Evolutionary conservation across 2,113 vertebrate species (phyloP).

Genomic region (Epinephelus lanceolatus): DNA sequence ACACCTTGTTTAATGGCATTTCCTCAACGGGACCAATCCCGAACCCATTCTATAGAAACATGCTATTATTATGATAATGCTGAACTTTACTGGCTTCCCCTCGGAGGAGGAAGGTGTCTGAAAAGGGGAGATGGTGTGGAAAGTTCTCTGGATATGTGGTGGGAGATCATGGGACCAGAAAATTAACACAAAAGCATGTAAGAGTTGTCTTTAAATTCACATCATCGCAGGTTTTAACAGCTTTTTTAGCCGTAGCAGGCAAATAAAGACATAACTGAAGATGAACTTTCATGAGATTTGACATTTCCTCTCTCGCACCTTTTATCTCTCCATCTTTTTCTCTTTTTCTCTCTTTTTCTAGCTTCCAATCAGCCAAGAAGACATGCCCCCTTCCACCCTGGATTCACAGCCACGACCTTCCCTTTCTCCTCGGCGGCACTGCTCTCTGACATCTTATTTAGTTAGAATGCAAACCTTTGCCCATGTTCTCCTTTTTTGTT

Average conservation of each 20-base stretch:
- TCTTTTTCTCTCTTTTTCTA: background rate
- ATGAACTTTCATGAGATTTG: background rate
- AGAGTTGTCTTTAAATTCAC: background rate
- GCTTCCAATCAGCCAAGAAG: background rate
- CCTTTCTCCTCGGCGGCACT: background rate
- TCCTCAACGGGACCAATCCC: background rate
- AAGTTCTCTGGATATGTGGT: background rate
- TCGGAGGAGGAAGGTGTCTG: background rate
- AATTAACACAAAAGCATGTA: background rate
- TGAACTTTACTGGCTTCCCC: constrained; percentile 42
- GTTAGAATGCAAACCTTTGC: constrained; percentile 10
- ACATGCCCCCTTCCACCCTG: background rate
- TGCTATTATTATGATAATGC: constrained; percentile 67
- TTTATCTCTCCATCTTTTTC: constrained; percentile 6
- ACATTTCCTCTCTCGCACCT: background rate
- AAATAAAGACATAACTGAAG: background rate
- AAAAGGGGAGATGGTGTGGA: background rate
- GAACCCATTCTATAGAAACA: constrained; percentile 15
- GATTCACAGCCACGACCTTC: background rate
- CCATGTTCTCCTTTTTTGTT: background rate
- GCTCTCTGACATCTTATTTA: constrained; percentile 17
- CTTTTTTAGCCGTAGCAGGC: background rate
- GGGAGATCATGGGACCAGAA: background rate
- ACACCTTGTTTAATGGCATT: constrained; percentile 39
- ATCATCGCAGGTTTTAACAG: background rate